Conservation (phyloP, 2,888 invertebrate genomes). For the Andrena bucephala region DNA sequence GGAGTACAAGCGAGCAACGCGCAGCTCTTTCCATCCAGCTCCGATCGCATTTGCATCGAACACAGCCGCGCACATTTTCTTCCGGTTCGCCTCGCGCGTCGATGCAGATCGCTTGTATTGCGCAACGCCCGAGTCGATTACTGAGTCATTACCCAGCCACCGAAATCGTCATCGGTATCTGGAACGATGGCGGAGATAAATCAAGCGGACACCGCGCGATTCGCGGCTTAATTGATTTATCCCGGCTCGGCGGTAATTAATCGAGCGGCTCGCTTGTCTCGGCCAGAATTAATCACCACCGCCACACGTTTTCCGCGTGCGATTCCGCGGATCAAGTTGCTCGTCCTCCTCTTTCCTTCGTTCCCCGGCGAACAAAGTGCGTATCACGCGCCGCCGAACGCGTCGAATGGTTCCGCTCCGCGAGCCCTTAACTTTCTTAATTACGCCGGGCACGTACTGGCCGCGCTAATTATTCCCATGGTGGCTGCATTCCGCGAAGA, state of each 20-base stretch:
- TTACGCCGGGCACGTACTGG: background rate
- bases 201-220: slow-evolving; percentile 5
- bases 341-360: background rate
- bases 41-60: slow-evolving; percentile 49
- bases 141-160: background rate
- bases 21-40: background rate
- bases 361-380: background rate
- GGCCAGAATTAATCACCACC: slow-evolving; percentile 26
- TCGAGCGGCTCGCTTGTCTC: background rate
- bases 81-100: slow-evolving; percentile 38
- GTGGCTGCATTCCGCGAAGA: background rate
- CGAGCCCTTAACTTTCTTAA: slow-evolving; percentile 21
- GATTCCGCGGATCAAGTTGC: background rate
- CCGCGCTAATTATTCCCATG: background rate
- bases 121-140: slow-evolving; percentile 25
- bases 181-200: slow-evolving; percentile 33
- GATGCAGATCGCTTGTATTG: slow-evolving; percentile 17
- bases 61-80: slow-evolving; percentile 38
- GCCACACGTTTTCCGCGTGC: background rate
- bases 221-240: slow-evolving; percentile 46
- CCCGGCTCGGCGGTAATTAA: slow-evolving; percentile 33
- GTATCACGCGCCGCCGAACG: background rate
- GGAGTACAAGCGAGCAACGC: background rate
- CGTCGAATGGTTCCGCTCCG: slow-evolving; percentile 15
- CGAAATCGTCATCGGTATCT: slow-evolving; percentile 40